A percentile compares a stretch with the other conserved stretches of the same genome.
These are phyloP conservation scores for Melanerpes formicivorus DNA, from an alignment of 2,113 vertebrate species.

Conservation along the genomic window DNA sequence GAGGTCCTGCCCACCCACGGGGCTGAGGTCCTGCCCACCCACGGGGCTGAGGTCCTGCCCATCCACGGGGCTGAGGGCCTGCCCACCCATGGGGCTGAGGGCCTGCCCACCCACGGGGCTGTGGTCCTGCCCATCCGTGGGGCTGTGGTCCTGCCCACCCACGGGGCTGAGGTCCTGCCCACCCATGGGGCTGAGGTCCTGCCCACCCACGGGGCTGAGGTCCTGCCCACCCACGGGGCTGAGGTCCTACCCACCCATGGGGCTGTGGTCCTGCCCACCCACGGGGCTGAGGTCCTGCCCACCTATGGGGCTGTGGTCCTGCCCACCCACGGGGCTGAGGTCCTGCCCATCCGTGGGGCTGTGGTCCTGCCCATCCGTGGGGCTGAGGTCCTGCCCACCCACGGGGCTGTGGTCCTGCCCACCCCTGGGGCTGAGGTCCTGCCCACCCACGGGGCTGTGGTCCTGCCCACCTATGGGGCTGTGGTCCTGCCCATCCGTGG, in stretches of 20 bases:
- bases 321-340: background rate
- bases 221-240: background rate
- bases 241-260: too few relatives aligned
- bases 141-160: background rate
- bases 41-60: background rate
- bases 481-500: background rate
- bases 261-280: background rate
- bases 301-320: background rate
- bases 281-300: background rate
- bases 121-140: too few relatives aligned
- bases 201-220: background rate
- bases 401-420: background rate
- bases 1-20: background rate
- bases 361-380: background rate
- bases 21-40: background rate
- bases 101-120: too few relatives aligned
- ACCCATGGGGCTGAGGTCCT: background rate
- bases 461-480: too few relatives aligned
- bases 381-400: background rate
- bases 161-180: too few relatives aligned
- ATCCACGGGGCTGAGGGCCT: background rate
- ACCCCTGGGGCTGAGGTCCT: too few relatives aligned
- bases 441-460: too few relatives aligned
- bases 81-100: too few relatives aligned
- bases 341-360: background rate